Evolutionary conservation across 2,113 vertebrate species (phyloP), one percentile per base, ranked within the genome.

Genomic region (Arenaria interpres): DNA sequence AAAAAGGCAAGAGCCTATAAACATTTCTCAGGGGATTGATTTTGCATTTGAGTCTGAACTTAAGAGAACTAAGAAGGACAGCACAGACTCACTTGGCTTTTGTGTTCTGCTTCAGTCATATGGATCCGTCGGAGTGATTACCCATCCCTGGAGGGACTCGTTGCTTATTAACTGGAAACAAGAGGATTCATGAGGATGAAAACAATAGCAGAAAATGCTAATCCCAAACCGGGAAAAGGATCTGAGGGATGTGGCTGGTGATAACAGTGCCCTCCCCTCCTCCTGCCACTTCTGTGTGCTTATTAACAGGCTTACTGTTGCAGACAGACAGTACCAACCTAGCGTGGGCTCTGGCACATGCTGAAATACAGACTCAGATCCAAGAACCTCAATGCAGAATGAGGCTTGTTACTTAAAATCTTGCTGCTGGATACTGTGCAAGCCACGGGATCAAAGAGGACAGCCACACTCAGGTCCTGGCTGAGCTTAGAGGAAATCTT

Each of bases 1-100:
- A n/a, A 59, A 28, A 69, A 25, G 21, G 53, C 32, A 93, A 85
- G 14, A 78, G 35, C 24, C 35, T 41, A 53, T 68, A 83, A 69
- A 67, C 53, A 39, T 45, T 64, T 90, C 87, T 81, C 60, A 82
- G 41, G 25, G 41, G 37, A 37, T 86, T 64, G 48, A 73, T 91
- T 94, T 95, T 90, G 41, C 37, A 48, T 86, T 78, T 76, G 39
- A 81, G 84, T 71, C 45, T 60, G 64, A 85, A 76, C 94, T 87
- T 59, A 85, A 91, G 91, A 93, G 66, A 76, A 67, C 12, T 57
- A 60, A 86, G 87, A 92, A 69, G 30, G 54, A 84, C 69, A 48
- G 22, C 37, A 41, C 14, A 41, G 51, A 62, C 63, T 76, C 64
- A 10, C 35, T 66, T 50, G 30, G 25, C 67, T 85, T 94, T 53